These are phyloP conservation scores for Diplolepis rosae DNA, from an alignment of 2,888 invertebrate species.

Conservation along the genomic window DNA sequence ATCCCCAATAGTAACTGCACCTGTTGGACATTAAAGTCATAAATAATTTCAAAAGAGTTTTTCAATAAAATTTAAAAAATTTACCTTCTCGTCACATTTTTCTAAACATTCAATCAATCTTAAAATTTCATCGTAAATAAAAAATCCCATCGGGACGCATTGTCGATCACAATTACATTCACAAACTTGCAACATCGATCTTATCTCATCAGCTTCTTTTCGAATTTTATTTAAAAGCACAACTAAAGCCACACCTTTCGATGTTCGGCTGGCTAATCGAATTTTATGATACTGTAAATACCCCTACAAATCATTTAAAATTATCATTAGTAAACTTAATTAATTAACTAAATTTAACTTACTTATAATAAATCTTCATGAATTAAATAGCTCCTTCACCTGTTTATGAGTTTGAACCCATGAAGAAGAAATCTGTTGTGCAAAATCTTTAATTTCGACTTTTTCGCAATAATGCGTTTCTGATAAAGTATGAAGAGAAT, in stretches of 20 bases:
- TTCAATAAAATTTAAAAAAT: not conserved
- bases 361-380: no score
- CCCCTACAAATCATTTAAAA: constrained; percentile 33
- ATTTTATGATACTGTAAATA: constrained; percentile 54
- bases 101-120: constrained; percentile 53
- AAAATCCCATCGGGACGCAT: constrained; percentile 51
- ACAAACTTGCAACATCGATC: constrained; percentile 52
- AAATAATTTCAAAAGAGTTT: not conserved
- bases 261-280: constrained; percentile 58
- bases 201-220: constrained; percentile 53
- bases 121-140: constrained; percentile 54
- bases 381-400: constrained; percentile 45
- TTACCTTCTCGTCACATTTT: constrained; percentile 60
- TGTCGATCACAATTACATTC: constrained; percentile 51
- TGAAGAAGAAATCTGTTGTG: constrained; percentile 51
- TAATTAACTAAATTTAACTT: no score
- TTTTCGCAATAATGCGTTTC: constrained; percentile 43
- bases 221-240: constrained; percentile 56
- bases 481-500: constrained; percentile 55
- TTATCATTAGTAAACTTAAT: no score
- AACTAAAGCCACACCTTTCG: constrained; percentile 55
- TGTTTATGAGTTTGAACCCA: constrained; percentile 56
- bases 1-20: constrained; percentile 61
- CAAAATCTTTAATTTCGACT: constrained; percentile 55
- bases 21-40: constrained; percentile 41